Percentiles rank a stretch among this genome's conserved stretches.
phyloP scores from a whole-genome alignment of 1,140 invertebrate genomes.

The Zelostemma sp. region DNA sequence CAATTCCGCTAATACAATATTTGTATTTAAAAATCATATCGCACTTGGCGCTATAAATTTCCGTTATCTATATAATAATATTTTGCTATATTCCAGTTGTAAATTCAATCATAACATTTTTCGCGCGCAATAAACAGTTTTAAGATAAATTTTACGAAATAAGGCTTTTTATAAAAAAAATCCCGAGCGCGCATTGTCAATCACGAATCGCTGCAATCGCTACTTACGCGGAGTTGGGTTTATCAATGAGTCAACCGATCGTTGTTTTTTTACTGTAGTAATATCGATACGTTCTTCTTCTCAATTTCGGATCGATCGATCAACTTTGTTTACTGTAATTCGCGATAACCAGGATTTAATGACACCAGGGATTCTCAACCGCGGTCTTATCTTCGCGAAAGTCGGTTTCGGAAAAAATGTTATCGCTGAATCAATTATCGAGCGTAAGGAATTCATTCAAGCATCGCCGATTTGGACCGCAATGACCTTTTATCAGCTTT shows the following conservation, averaged over 20 bases:
- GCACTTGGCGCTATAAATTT: conserved; percentile 31
- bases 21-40: conserved; percentile 48
- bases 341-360: conserved; percentile 39
- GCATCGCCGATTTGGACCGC: no score
- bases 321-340: conserved; percentile 26
- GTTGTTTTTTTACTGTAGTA: conserved; percentile 30
- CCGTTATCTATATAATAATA: conserved; percentile 49
- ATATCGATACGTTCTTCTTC: conserved; percentile 27
- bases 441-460: no score
- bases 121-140: conserved; percentile 24
- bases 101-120: conserved; percentile 38
- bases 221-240: conserved; percentile 26
- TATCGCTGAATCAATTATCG: conserved; percentile 11
- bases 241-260: conserved; percentile 46
- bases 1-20: conserved; percentile 45
- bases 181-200: conserved; percentile 20
- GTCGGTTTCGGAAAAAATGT: conserved; percentile 36
- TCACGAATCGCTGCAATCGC: conserved; percentile 16
- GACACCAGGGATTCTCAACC: conserved; percentile 30
- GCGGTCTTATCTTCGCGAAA: conserved; percentile 26
- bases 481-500: no score
- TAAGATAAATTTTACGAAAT: conserved; percentile 28
- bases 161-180: no score
- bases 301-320: conserved; percentile 28
- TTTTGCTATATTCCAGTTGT: conserved; percentile 37